Evolutionary conservation across 2,888 invertebrate species (phyloP).

Genomic region (Brachylomia viminalis): DNA sequence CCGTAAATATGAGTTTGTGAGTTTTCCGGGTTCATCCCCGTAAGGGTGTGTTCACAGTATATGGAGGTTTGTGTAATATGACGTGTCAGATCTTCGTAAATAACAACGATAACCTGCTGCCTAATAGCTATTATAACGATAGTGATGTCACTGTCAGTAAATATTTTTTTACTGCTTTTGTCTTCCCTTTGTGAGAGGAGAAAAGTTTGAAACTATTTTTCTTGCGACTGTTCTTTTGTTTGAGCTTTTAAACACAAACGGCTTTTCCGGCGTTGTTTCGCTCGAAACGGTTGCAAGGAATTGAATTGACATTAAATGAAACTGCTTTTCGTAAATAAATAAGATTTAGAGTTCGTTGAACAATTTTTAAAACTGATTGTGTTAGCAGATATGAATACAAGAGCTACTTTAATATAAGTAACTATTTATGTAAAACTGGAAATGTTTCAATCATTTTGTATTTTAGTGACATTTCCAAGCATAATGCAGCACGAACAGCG

Average conservation of each 20-base stretch:
- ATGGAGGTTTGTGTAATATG: slow-evolving; percentile 14
- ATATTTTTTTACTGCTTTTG: slow-evolving; percentile 32
- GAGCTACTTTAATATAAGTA: neutral
- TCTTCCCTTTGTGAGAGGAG: slow-evolving; percentile 6
- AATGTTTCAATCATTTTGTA: neutral
- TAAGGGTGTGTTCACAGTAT: slow-evolving; percentile 40
- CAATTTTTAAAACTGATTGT: neutral
- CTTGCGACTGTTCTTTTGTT: slow-evolving; percentile 35
- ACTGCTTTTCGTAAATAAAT: slow-evolving; percentile 27
- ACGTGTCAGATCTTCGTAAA: slow-evolving; percentile 10
- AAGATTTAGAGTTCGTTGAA: neutral
- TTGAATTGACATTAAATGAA: slow-evolving; percentile 42
- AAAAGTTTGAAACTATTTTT: slow-evolving; percentile 39
- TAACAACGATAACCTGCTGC: slow-evolving; percentile 13
- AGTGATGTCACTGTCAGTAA: slow-evolving; percentile 20
- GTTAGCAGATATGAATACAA: neutral
- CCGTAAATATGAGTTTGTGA: slow-evolving; percentile 68
- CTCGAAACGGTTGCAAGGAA: slow-evolving; percentile 24
- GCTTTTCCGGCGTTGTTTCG: slow-evolving; percentile 17
- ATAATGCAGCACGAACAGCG: slow-evolving; percentile 6
- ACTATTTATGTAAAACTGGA: neutral
- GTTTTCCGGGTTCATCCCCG: slow-evolving; percentile 59
- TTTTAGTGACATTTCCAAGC: slow-evolving; percentile 14
- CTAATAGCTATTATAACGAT: slow-evolving; percentile 20
- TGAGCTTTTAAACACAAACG: slow-evolving; percentile 18